A percentile compares a stretch with the other conserved stretches of the same genome.
Evolutionary conservation across 2,888 invertebrate species (phyloP).

Genomic region (Andrena bucephala): DNA sequence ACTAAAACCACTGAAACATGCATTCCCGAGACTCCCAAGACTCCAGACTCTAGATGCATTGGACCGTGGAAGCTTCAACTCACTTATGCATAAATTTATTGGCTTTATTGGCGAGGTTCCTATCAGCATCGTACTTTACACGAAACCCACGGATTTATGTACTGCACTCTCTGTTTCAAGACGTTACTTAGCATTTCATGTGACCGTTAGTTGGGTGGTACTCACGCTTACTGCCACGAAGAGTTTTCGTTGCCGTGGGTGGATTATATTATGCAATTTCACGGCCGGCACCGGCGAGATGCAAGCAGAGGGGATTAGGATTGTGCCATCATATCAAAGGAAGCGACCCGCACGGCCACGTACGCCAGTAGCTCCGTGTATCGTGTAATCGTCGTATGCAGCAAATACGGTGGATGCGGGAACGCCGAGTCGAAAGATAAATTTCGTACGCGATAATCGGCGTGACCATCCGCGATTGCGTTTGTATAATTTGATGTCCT

Average conservation of each 20-base stretch:
- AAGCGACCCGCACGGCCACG: conserved; percentile 36
- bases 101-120: too few relatives aligned
- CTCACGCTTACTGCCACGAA: conserved; percentile 10
- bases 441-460: conserved; percentile 53
- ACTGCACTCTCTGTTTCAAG: background rate
- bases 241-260: conserved; percentile 46
- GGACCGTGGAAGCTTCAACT: too few relatives aligned
- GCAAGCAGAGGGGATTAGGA: conserved; percentile 56
- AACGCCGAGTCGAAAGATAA: conserved; percentile 39
- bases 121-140: background rate
- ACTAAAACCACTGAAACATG: too few relatives aligned
- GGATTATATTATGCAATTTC: conserved; percentile 61
- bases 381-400: conserved; percentile 52
- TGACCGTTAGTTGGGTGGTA: conserved; percentile 1
- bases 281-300: conserved; percentile 38
- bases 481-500: conserved; percentile 33
- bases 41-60: too few relatives aligned
- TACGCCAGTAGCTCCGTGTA: conserved; percentile 35
- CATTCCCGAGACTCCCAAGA: too few relatives aligned
- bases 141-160: background rate
- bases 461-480: conserved; percentile 33
- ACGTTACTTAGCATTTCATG: background rate
- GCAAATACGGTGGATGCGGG: conserved; percentile 41
- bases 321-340: conserved; percentile 54
- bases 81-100: too few relatives aligned